Evolutionary conservation across 2,113 vertebrate species (phyloP).

Genomic region (Dermatemys mawii): DNA sequence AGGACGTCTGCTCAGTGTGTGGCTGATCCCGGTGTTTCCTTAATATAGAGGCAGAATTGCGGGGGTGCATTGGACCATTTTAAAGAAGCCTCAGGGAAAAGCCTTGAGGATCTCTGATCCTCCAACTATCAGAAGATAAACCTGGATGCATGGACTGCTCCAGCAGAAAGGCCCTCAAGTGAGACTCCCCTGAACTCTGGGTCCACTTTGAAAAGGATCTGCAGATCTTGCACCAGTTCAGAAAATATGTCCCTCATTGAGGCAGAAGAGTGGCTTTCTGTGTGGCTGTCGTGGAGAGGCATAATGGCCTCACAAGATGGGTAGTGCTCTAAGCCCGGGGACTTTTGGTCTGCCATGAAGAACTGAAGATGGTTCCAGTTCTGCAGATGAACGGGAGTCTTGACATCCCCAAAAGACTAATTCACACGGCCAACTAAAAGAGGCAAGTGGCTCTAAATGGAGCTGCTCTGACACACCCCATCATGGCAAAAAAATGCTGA

Average conservation of each 20-base stretch:
- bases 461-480: background rate
- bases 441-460: background rate
- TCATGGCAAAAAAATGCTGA: background rate
- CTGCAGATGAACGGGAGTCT: background rate
- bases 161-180: background rate
- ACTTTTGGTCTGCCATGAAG: background rate
- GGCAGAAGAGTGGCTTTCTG: background rate
- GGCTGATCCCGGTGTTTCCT: background rate
- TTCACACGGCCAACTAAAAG: no score
- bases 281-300: background rate
- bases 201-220: background rate
- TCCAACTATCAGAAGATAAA: background rate
- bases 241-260: background rate
- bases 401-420: no score
- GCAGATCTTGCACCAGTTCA: background rate
- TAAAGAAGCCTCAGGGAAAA: background rate
- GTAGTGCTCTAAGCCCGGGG: no score
- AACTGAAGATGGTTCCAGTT: background rate
- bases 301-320: background rate
- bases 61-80: background rate
- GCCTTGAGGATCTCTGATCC: no score
- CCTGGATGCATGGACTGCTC: background rate
- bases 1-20: background rate
- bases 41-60: background rate
- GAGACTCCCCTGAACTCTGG: background rate